Conservation (phyloP, 2,113 vertebrate species). For the Chaetodon auriga region DNA sequence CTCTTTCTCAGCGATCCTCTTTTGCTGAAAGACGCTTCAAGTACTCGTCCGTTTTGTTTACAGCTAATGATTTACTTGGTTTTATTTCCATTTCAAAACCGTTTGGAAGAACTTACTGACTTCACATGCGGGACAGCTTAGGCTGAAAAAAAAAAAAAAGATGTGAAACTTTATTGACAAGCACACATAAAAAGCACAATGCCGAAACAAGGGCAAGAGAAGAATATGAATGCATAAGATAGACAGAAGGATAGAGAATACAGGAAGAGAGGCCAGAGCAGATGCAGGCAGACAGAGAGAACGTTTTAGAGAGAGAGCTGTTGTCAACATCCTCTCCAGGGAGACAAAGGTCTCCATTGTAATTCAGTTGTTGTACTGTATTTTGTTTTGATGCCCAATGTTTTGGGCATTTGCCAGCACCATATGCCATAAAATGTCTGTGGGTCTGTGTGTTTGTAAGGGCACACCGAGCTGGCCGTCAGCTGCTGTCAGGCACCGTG, state of each 20-base stretch:
- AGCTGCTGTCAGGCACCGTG: constrained; percentile 4
- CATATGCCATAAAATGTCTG: constrained; percentile 45
- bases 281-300: constrained; percentile 18
- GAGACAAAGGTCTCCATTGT: constrained; percentile 70
- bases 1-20: neutral
- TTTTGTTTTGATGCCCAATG: constrained; percentile 60
- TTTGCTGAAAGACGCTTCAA: neutral
- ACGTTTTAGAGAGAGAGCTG: constrained; percentile 33
- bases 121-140: neutral
- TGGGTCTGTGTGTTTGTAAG: constrained; percentile 25
- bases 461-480: neutral
- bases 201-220: neutral
- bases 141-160: neutral
- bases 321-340: constrained; percentile 59
- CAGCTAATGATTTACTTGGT: neutral
- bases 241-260: neutral
- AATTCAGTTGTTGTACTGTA: constrained; percentile 54
- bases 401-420: constrained; percentile 50
- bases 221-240: neutral
- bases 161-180: neutral
- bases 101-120: neutral
- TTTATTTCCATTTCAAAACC: neutral
- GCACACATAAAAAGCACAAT: neutral
- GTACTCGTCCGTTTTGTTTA: neutral
- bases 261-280: constrained; percentile 14